phyloP scores from a whole-genome alignment of 2,113 vertebrate genomes.

The Zosterops borbonicus region DNA sequence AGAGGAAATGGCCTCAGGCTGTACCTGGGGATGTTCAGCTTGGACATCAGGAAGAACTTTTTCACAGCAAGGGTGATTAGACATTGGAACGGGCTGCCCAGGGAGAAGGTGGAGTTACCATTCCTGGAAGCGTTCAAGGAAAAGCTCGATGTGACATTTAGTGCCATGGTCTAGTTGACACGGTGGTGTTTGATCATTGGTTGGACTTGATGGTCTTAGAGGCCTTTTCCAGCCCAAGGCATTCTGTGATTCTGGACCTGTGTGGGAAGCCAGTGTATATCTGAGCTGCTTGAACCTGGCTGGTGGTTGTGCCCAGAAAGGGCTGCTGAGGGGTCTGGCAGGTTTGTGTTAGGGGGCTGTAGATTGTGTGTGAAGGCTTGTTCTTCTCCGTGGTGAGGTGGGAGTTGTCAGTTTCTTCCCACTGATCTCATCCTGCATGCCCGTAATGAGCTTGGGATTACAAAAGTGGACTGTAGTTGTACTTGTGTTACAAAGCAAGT shows the following conservation, averaged over 20 bases:
- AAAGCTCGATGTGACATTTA: neutral
- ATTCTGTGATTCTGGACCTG: neutral
- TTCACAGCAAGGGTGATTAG: neutral
- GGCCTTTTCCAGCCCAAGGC: neutral
- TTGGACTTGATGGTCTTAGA: neutral
- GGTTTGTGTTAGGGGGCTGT: neutral
- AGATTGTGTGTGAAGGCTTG: neutral
- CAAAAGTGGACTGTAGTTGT: neutral
- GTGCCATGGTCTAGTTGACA: neutral
- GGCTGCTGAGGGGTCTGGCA: fast-evolving
- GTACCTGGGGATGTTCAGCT: neutral
- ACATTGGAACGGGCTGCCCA: neutral
- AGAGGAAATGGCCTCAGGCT: neutral
- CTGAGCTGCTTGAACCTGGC: no score
- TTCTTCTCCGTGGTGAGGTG: neutral
- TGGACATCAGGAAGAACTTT: neutral
- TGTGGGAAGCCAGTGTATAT: fast-evolving
- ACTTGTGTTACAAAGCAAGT: neutral
- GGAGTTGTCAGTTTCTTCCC: neutral
- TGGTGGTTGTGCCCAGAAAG: neutral
- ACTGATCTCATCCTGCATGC: fast-evolving
- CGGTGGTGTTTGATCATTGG: neutral
- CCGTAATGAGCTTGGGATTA: fast-evolving
- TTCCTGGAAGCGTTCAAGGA: neutral
- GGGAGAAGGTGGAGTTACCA: neutral